Percentiles rank a stretch among this genome's conserved stretches.
These are phyloP conservation scores for Colletes collaris DNA, from an alignment of 2,888 invertebrate genomes.

Conservation along the genomic window DNA sequence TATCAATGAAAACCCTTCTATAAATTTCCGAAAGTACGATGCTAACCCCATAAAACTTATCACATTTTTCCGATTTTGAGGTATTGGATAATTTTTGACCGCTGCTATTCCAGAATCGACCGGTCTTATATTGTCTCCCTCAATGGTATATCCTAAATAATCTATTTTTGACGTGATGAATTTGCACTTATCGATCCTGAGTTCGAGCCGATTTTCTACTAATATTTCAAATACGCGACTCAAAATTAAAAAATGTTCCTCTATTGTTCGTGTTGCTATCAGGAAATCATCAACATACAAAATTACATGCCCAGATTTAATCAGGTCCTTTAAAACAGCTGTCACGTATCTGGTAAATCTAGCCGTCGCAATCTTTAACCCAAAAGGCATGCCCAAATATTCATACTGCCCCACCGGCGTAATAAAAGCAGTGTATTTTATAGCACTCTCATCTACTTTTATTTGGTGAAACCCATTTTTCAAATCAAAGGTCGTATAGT, in stretches of 20 bases:
- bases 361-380: not conserved
- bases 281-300: conserved; percentile 19
- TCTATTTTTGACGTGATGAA: conserved; percentile 7
- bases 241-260: conserved; percentile 4
- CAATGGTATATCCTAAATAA: not conserved
- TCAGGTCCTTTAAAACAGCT: not conserved
- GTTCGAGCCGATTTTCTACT: not conserved
- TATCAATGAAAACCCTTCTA: not conserved
- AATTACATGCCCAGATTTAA: conserved; percentile 2
- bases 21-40: conserved; percentile 6
- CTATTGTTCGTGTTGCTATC: not conserved
- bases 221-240: not conserved
- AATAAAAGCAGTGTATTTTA: conserved; percentile 10
- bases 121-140: not conserved
- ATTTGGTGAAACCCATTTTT: not conserved
- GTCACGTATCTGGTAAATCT: conserved; percentile 4
- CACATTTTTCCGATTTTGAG: not conserved
- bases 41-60: conserved; percentile 10
- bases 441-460: not conserved
- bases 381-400: too few relatives aligned
- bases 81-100: conserved; percentile 3
- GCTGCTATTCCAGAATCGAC: not conserved
- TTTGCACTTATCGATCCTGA: conserved; percentile 18
- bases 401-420: conserved; percentile 7
- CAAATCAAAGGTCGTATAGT: not conserved